Evolutionary conservation across 2,113 vertebrate species (phyloP).

Genomic region (Neodon shergylaensis): DNA sequence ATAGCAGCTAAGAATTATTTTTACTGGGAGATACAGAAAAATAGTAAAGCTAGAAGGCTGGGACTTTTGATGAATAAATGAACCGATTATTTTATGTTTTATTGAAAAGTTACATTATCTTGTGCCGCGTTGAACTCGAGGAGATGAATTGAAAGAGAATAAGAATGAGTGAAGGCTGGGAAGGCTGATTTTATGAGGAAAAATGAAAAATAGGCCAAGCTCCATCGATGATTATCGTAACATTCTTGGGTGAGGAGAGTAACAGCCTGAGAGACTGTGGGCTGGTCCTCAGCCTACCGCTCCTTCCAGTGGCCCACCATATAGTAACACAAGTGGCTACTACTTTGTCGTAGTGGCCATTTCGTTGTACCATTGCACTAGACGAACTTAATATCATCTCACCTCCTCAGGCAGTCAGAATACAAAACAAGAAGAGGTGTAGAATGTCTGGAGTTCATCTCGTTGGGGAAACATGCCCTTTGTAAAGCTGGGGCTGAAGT

Average conservation of each 20-base stretch:
- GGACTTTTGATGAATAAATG: conserved; percentile 38
- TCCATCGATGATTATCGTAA: neutral
- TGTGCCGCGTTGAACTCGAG: neutral
- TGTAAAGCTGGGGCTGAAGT: neutral
- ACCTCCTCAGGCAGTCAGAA: neutral
- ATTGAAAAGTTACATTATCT: conserved; percentile 20
- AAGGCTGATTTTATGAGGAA: neutral
- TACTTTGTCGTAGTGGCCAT: neutral
- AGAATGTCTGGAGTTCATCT: neutral
- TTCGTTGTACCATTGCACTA: neutral
- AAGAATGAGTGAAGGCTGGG: neutral
- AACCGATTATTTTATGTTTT: conserved; percentile 55
- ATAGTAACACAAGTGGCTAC: neutral
- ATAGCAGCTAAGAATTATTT: neutral
- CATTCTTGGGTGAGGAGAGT: neutral
- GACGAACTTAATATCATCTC: neutral
- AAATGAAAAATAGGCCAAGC: neutral
- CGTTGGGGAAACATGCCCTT: neutral
- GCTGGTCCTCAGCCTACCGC: neutral
- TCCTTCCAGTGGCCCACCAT: fast-evolving
- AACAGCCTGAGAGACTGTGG: neutral
- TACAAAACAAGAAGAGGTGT: neutral
- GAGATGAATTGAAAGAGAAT: neutral
- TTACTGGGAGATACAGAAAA: neutral
- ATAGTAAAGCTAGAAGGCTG: neutral